Evolutionary conservation across 2,888 invertebrate species (phyloP), one percentile per base, ranked within the genome.

Genomic region (Electrophaes corylata): DNA sequence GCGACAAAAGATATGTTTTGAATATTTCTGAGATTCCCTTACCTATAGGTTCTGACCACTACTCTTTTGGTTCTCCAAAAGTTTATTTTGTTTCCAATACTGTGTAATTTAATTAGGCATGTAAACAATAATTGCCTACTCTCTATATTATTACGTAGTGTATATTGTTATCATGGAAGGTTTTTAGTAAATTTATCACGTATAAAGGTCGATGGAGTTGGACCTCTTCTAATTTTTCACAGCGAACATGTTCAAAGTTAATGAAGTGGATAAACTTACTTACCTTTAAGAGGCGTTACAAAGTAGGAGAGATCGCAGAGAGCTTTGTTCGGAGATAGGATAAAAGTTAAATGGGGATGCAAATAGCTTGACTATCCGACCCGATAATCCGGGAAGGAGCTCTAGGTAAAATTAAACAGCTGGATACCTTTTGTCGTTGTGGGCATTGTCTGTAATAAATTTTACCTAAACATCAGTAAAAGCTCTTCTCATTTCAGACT

Each of bases 341-440:
- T 55, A 48, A 61, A 62, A 55, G 55, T 58, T 58, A 52, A 55
- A 62, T 55, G 55, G 48, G 44, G 48, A 62, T 58, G 58, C 55
- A 54, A 57, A 57, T 61, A 62, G 55, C 37, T 39, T 55, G 44
- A 58, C 40, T 40, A 50, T 60, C 55, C 47, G 23, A 46, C 45
- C 46, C 26, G 50, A 57, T 45, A 51, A 49, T 60, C 49, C 47
- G 51, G 41, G 19, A 26, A 48, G 18, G 29, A 37, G 46, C 29
- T 20, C 39, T 40, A 51, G 35, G 41, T 16, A 48, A 31, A 10
- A 19, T 19, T 43, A 37, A 48, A 52, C 39, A 18, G 40, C 45
- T 54, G 46, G 40, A 46, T 20, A 23, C 11, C 19, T 37, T 49
- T 31, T 11, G 12, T 11, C 20, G 23, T 29, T 16, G 29, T 20